Evolutionary conservation across 2,888 invertebrate genomes (phyloP).

Genomic region (Agrochola litura): DNA sequence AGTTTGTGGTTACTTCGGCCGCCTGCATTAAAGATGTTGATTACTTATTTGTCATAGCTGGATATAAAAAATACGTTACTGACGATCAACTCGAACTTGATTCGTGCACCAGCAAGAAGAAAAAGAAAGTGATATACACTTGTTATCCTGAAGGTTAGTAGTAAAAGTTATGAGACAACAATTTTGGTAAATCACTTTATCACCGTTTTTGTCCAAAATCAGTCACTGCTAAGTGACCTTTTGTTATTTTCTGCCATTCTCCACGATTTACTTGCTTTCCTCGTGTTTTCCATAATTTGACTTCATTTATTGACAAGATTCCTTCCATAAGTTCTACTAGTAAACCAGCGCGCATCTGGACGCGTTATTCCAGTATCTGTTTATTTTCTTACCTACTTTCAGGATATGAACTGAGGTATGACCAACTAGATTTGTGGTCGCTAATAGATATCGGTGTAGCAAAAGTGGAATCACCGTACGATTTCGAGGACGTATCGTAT

Average conservation of each 20-base stretch:
- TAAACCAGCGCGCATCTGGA: neutral
- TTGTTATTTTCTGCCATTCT: neutral
- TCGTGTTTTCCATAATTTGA: neutral
- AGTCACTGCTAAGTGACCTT: neutral
- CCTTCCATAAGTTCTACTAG: neutral
- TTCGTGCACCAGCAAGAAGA: conserved; percentile 70
- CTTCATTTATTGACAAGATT: neutral
- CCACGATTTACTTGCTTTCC: neutral
- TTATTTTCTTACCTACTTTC: conserved; percentile 29
- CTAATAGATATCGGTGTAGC: conserved; percentile 75
- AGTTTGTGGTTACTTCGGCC: conserved; percentile 70
- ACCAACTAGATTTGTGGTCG: conserved; percentile 72
- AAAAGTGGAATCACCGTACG: conserved; percentile 73
- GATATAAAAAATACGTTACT: conserved; percentile 71
- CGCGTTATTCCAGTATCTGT: neutral
- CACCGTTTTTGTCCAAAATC: neutral
- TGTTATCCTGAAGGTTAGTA: conserved; percentile 43
- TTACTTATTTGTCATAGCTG: conserved; percentile 71
- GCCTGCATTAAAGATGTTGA: conserved; percentile 72
- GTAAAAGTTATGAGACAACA: neutral
- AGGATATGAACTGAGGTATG: conserved; percentile 73
- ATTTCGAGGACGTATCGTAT: conserved; percentile 58
- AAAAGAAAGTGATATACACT: conserved; percentile 69
- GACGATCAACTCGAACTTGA: conserved; percentile 61
- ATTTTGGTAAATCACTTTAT: neutral